phyloP scores from a whole-genome alignment of 2,113 vertebrate genomes.

The Pluvianellus socialis region DNA sequence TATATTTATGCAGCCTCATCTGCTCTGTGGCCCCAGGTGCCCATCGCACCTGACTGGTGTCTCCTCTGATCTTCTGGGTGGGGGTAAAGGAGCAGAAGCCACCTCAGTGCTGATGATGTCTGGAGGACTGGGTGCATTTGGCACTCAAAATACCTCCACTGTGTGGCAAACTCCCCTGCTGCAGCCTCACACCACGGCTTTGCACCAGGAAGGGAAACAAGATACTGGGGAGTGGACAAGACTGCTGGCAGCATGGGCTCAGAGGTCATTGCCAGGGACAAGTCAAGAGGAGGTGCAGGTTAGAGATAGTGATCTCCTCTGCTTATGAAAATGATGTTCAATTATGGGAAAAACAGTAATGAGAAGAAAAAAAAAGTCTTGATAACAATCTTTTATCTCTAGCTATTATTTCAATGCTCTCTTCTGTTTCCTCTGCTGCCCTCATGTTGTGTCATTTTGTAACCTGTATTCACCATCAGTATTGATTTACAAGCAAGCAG shows the following conservation, averaged over 20 bases:
- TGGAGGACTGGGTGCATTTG: neutral
- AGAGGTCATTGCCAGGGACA: neutral
- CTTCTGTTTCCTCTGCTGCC: neutral
- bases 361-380: neutral
- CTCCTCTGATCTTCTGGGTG: neutral
- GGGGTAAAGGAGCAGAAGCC: neutral
- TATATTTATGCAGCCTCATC: neutral
- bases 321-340: neutral
- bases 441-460: neutral
- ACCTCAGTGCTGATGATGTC: neutral
- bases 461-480: neutral
- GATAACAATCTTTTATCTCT: neutral
- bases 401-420: neutral
- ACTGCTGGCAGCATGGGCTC: neutral
- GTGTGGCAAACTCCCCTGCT: neutral
- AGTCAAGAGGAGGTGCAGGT: fast-evolving
- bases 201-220: neutral
- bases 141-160: neutral
- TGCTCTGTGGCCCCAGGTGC: fast-evolving
- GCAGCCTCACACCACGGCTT: neutral
- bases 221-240: neutral
- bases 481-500: neutral
- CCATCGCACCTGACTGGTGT: neutral
- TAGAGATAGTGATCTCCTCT: neutral
- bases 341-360: neutral